Evolutionary conservation across 2,888 invertebrate species (phyloP).

Genomic region (Xestia sexstrigata): DNA sequence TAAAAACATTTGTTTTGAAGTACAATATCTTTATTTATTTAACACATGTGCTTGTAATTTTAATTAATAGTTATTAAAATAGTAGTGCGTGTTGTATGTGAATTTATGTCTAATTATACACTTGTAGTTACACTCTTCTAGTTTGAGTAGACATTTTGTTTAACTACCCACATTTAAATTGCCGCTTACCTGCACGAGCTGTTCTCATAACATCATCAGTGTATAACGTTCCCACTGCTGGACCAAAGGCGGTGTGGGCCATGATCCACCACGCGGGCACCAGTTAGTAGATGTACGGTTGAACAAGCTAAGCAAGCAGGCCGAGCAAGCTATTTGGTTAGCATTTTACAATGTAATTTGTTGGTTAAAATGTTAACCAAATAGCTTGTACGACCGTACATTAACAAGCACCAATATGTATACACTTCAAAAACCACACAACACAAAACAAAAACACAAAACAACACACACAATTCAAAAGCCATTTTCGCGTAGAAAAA

Average conservation of each 20-base stretch:
- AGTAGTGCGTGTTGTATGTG: constrained; percentile 21
- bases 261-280: not conserved
- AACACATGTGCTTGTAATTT: constrained; percentile 4
- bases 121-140: not conserved
- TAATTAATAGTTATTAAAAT: constrained; percentile 10
- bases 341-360: too few species aligned
- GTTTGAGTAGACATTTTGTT: constrained; percentile 16
- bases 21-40: constrained; percentile 39
- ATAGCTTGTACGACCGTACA: too few species aligned
- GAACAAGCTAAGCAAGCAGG: too few species aligned
- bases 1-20: constrained; percentile 17
- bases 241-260: not conserved
- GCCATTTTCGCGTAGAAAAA: too few species aligned
- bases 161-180: not conserved
- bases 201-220: not conserved
- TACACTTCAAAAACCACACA: too few species aligned
- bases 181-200: not conserved
- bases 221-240: not conserved
- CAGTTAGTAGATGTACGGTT: not conserved
- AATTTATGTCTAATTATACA: constrained; percentile 17
- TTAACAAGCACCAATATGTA: too few species aligned
- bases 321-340: too few species aligned
- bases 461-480: too few species aligned
- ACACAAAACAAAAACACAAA: too few species aligned
- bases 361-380: too few species aligned